phyloP scores from a whole-genome alignment of 2,113 vertebrate species.

The Leptosomus discolor region DNA sequence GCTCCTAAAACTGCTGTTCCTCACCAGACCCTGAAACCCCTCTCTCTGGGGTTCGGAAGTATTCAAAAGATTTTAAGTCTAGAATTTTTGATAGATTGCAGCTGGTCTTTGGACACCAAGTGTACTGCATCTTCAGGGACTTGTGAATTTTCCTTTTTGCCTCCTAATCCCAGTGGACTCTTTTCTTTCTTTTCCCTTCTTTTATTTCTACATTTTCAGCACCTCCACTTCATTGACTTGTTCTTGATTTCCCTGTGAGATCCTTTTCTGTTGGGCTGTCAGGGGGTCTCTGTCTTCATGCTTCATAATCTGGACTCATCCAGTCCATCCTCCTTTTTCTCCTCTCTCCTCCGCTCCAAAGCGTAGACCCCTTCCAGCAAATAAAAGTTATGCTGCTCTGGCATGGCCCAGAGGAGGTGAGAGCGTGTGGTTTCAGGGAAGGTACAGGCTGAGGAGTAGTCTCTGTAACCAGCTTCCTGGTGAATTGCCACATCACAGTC shows the following conservation, averaged over 20 bases:
- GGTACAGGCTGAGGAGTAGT: neutral
- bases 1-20: neutral
- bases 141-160: neutral
- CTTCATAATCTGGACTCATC: neutral
- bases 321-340: neutral
- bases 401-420: neutral
- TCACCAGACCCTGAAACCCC: neutral
- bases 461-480: neutral
- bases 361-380: rapidly evolving
- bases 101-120: neutral
- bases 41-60: neutral
- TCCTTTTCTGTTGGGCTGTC: neutral
- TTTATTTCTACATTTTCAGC: neutral
- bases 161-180: neutral
- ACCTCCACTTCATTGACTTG: neutral
- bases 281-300: neutral
- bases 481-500: neutral
- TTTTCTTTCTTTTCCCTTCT: neutral
- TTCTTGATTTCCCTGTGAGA: neutral
- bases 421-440: neutral
- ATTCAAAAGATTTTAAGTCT: neutral
- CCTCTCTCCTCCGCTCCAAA: neutral
- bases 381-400: neutral
- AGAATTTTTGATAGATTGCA: neutral
- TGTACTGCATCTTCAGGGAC: neutral